A percentile compares a stretch with the other conserved stretches of the same genome.
These are phyloP conservation scores for Hiodon tergisus DNA, from an alignment of 2,113 vertebrate genomes.

Conservation along the genomic window DNA sequence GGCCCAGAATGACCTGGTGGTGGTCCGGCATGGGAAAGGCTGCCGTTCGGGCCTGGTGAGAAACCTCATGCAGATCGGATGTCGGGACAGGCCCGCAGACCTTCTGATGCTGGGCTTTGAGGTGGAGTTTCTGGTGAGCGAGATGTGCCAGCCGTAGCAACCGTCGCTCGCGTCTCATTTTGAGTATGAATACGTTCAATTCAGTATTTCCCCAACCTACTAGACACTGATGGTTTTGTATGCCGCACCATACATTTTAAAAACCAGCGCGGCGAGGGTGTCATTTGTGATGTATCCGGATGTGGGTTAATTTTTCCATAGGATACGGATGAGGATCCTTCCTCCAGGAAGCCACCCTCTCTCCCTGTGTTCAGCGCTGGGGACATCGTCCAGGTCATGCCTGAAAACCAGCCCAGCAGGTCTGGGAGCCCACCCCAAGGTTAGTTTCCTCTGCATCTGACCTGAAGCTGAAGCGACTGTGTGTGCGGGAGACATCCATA, in stretches of 20 bases:
- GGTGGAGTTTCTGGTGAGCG: slow-evolving; percentile 60
- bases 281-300: too few relatives aligned
- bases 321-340: slow-evolving; percentile 41
- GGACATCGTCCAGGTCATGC: slow-evolving; percentile 59
- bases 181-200: neutral
- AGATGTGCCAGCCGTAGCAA: too few relatives aligned
- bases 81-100: slow-evolving; percentile 51
- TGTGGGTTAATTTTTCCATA: slow-evolving; percentile 18
- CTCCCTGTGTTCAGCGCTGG: slow-evolving; percentile 54
- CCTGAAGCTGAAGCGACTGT: too few relatives aligned
- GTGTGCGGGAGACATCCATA: too few relatives aligned
- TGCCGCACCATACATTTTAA: too few relatives aligned
- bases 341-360: slow-evolving; percentile 45
- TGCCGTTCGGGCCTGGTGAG: slow-evolving; percentile 56
- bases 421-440: slow-evolving; percentile 7
- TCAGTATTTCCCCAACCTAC: neutral
- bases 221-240: neutral
- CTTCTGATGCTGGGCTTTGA: slow-evolving; percentile 63
- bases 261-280: too few relatives aligned
- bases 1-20: slow-evolving; percentile 58
- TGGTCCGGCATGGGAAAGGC: slow-evolving; percentile 54
- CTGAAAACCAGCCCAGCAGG: slow-evolving; percentile 3
- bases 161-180: neutral
- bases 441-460: slow-evolving; percentile 13
- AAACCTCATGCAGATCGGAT: slow-evolving; percentile 62